Base-by-base conservation (phyloP, 2,888 invertebrate species). In the Limnephilus marmoratus region DNA sequence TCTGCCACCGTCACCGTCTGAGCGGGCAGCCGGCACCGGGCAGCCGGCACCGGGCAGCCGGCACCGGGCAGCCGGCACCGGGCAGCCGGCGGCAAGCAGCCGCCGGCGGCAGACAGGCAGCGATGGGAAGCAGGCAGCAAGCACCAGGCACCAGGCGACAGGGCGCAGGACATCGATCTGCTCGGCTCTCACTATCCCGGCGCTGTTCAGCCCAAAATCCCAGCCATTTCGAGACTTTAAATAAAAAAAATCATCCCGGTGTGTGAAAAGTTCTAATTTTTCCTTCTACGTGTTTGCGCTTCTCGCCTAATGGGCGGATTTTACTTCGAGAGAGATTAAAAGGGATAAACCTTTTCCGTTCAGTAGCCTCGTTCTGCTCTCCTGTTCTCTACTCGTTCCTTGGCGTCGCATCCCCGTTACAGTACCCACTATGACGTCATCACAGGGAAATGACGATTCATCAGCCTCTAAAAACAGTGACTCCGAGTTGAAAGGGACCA, bases 281-380 rank as follows among this genome's bases (percentile, higher is more conserved):
- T 68, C 68, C 68, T 24, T n/a, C 9, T 9, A 9, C 7, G 24
- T 68, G 68, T 68, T 34, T 31, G 31, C 13, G 13, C 45, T 88
- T 82, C 45, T 81, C 31, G 34, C 11, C 34, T 2, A 87, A 53
- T 7, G 87, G 37, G 87, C 15, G 15, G 12, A 87, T 68, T 87
- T 68, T 53, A n/a, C 68, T 87, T 53, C 87, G 49, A 87, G 24
- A 29, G 53, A 31, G 53, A 53, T 87, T 68, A 68, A 68, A 87
- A 37, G 86, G 53, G 34, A 68, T 68, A 34, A 45, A 41, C 37
- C 86, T 81, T 89, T 89, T 91, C 89, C 68, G 81, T 87, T 81
- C 88, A 41, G 83, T 90, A 90, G 92, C 53, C 90, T 91, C 85
- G 90, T 31, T 90, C 90, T 90, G 92, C 49, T 90, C 90, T 92